Percentiles rank a stretch among this genome's conserved stretches.
phyloP scores from a whole-genome alignment of 2,113 vertebrate genomes.

The Tupaia chinensis region DNA sequence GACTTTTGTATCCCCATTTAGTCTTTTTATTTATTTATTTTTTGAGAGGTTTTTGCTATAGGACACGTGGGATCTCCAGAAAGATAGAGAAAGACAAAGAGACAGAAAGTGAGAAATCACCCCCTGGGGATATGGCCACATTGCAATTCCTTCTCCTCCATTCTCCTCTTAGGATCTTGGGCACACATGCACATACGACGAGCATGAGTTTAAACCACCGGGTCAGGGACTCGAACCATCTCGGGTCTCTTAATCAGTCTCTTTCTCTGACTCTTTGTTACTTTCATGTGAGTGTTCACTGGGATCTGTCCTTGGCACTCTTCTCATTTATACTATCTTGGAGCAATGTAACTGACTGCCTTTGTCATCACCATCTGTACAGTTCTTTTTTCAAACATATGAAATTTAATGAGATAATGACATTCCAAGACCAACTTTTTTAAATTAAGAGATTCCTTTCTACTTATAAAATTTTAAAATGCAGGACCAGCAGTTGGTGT shows the following conservation, averaged over 20 bases:
- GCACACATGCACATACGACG: too few species aligned
- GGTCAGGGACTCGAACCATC: too few species aligned
- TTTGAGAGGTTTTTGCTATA: too few species aligned
- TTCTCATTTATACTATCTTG: conserved; percentile 62
- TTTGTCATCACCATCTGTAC: conserved; percentile 65
- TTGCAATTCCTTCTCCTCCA: too few species aligned
- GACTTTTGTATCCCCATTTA: conserved; percentile 15
- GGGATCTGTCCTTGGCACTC: conserved; percentile 49
- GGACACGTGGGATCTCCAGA: too few species aligned
- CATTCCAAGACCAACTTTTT: conserved; percentile 50
- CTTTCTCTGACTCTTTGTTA: conserved; percentile 20
- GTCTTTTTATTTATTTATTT: neutral
- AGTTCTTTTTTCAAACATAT: conserved; percentile 66
- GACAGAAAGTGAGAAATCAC: too few species aligned
- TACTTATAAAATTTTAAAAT: conserved; percentile 2
- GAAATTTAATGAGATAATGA: conserved; percentile 52
- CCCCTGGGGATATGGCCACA: too few species aligned
- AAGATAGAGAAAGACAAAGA: too few species aligned
- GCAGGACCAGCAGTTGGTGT: too few species aligned
- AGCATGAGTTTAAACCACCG: too few species aligned
- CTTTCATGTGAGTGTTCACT: conserved; percentile 48
- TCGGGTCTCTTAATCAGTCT: neutral
- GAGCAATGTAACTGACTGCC: conserved; percentile 52
- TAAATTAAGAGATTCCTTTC: conserved; percentile 43
- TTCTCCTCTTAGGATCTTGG: too few species aligned